phyloP scores from a whole-genome alignment of 2,888 invertebrate genomes.

The Callyntrura sp. region DNA sequence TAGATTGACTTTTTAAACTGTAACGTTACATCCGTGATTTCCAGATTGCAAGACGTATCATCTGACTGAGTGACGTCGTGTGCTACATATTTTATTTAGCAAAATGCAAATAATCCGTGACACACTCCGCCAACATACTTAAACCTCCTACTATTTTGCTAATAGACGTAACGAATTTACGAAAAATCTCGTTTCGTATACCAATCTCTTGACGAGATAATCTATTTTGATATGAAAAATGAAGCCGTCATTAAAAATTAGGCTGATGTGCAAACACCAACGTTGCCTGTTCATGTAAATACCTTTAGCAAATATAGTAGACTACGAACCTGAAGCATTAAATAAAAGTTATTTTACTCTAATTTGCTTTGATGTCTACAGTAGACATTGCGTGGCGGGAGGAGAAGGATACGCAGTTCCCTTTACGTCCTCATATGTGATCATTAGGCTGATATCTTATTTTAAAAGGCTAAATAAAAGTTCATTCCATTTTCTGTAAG shows the following conservation, averaged over 20 bases:
- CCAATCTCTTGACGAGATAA: slow-evolving; percentile 35
- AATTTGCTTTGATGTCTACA: no score
- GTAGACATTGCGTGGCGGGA: not conserved
- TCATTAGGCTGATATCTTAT: slow-evolving; percentile 48
- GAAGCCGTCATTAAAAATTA: slow-evolving; percentile 53
- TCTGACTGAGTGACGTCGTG: not conserved
- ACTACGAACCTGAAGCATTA: not conserved
- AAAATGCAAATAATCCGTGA: slow-evolving; percentile 61
- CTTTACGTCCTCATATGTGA: slow-evolving; percentile 28
- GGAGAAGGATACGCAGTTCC: slow-evolving; percentile 64
- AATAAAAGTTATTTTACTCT: not conserved
- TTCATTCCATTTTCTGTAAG: slow-evolving; percentile 42
- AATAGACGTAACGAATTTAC: not conserved
- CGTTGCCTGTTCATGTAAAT: not conserved
- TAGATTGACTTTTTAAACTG: no score
- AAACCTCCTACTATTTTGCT: slow-evolving; percentile 29
- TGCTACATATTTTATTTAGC: slow-evolving; percentile 7
- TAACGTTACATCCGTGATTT: slow-evolving; percentile 64
- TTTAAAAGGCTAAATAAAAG: slow-evolving; percentile 67
- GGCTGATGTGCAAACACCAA: not conserved
- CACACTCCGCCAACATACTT: slow-evolving; percentile 55
- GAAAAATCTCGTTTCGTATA: not conserved
- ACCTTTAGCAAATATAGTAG: not conserved
- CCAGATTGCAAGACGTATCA: slow-evolving; percentile 24
- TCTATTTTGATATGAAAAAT: slow-evolving; percentile 62